phyloP scores from a whole-genome alignment of 2,888 invertebrate species.

The Fabriciana adippe region DNA sequence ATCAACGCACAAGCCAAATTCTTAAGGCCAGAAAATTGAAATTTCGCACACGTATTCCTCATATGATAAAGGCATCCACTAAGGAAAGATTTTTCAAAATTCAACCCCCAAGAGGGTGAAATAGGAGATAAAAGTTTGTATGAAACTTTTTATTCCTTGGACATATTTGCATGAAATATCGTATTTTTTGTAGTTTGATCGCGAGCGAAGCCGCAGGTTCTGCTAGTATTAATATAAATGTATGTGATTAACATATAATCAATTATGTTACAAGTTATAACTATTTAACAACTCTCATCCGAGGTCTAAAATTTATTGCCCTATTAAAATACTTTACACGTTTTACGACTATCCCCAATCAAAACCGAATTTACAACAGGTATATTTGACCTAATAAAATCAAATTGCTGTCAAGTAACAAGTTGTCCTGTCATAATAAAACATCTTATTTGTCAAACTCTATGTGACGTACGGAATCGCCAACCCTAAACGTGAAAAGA shows the following conservation, averaged over 20 bases:
- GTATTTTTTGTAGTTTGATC: too few relatives aligned
- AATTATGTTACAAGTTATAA: constrained; percentile 19
- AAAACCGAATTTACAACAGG: constrained; percentile 38
- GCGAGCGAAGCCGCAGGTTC: too few relatives aligned
- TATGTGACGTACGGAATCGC: constrained; percentile 37
- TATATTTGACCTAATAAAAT: constrained; percentile 32
- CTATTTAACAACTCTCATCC: constrained; percentile 31
- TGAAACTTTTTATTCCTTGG: too few relatives aligned
- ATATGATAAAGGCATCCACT: too few relatives aligned
- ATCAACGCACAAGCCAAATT: too few relatives aligned
- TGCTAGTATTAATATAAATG: background rate
- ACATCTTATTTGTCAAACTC: constrained; percentile 56
- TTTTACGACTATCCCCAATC: constrained; percentile 40
- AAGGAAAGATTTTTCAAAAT: too few relatives aligned
- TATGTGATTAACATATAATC: constrained; percentile 4
- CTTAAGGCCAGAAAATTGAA: too few relatives aligned
- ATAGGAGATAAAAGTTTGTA: too few relatives aligned
- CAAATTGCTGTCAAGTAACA: constrained; percentile 14
- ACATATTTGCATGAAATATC: too few relatives aligned
- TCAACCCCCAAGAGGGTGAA: too few relatives aligned
- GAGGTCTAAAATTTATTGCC: constrained; percentile 32
- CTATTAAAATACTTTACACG: constrained; percentile 36
- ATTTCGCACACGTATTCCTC: too few relatives aligned
- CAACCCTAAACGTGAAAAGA: constrained; percentile 61
- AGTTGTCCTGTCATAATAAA: constrained; percentile 29